A percentile compares a stretch with the other conserved stretches of the same genome.
Conservation (phyloP, 1,140 invertebrate species). For the Drosophila ironensis region DNA sequence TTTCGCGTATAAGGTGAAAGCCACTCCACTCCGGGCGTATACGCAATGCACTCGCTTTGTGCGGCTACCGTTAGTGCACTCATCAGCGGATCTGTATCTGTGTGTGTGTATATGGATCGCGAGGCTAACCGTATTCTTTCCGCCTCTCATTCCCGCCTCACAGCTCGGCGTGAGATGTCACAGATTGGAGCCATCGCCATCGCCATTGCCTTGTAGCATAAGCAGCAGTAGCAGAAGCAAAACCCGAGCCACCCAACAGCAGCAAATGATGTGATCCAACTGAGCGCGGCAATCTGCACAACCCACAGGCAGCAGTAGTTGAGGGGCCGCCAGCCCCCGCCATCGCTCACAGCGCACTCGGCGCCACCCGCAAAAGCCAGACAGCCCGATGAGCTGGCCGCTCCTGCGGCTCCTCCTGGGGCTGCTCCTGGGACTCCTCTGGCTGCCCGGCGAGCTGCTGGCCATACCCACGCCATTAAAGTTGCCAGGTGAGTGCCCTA, state of each 20-base stretch:
- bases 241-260: conserved; percentile 17
- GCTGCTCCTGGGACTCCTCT: conserved; percentile 67
- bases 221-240: too few relatives aligned
- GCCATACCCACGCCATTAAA: conserved; percentile 75
- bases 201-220: neutral
- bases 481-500: conserved; percentile 63
- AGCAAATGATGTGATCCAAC: conserved; percentile 70
- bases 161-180: conserved; percentile 62
- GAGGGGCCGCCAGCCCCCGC: conserved; percentile 63
- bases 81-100: conserved; percentile 5
- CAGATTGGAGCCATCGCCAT: conserved; percentile 45
- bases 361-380: conserved; percentile 11
- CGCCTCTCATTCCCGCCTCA: conserved; percentile 32
- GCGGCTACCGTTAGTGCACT: conserved; percentile 55
- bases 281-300: conserved; percentile 54
- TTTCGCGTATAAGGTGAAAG: conserved; percentile 69
- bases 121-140: conserved; percentile 46
- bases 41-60: conserved; percentile 62
- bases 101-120: too few relatives aligned
- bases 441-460: conserved; percentile 66
- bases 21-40: conserved; percentile 44
- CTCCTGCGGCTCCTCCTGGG: conserved; percentile 65
- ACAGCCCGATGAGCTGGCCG: conserved; percentile 71
- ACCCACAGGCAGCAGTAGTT: conserved; percentile 61
- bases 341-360: conserved; percentile 38